Percentiles rank a stretch among this genome's conserved stretches.
Evolutionary conservation across 2,797 vertebrate genomes (phyloP).

Genomic region (Crypturellus tataupa): DNA sequence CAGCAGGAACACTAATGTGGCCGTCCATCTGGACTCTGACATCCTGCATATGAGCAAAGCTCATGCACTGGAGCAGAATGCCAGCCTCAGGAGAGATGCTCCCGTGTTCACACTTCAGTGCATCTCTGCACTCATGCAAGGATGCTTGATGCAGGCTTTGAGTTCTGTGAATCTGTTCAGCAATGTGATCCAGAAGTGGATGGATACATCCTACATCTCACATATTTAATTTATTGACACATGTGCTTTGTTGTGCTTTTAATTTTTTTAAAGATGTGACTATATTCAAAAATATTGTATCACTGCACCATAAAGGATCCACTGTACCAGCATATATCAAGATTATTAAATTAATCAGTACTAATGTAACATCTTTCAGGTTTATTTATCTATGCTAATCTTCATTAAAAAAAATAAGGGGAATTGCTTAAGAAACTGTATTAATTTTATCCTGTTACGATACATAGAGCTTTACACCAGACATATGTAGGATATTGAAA

Average conservation of each 20-base stretch:
- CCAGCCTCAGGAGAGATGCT: background rate
- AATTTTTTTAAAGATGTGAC: background rate
- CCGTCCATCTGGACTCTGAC: background rate
- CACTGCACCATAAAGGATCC: background rate
- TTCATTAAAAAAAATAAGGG: background rate
- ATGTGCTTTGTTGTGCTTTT: background rate
- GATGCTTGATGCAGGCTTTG: background rate
- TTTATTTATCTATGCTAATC: background rate
- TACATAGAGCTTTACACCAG: background rate
- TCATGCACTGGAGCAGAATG: background rate
- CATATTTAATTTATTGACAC: background rate
- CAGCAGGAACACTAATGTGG: background rate
- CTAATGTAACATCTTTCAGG: background rate
- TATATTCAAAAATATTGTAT: background rate
- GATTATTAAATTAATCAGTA: background rate
- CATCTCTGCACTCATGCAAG: fast-evolving
- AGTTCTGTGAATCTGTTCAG: background rate
- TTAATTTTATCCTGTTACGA: background rate
- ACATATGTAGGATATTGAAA: background rate
- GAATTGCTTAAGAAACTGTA: background rate
- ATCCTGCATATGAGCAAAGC: background rate
- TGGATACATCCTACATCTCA: background rate
- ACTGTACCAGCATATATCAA: background rate
- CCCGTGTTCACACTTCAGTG: background rate
- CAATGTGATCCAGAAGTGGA: background rate